A percentile compares a stretch with the other conserved stretches of the same genome.
Evolutionary conservation across 2,113 vertebrate genomes (phyloP).

Genomic region (Rousettus leschenaultii): DNA sequence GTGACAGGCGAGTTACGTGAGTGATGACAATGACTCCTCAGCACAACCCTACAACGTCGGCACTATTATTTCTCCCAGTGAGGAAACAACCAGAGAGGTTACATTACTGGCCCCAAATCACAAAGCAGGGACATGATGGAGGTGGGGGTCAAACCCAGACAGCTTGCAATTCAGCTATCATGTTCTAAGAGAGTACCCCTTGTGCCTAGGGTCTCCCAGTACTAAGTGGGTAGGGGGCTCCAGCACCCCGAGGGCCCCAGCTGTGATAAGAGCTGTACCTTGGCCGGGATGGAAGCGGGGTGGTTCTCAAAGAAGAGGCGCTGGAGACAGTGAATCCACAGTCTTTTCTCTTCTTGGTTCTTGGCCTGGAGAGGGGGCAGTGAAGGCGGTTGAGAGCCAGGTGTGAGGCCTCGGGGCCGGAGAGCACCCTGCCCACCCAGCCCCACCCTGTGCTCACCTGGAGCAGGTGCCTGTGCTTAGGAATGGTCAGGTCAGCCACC

Average conservation of each 20-base stretch:
- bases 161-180: not conserved
- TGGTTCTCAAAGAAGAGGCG: conserved; percentile 93
- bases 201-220: not conserved
- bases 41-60: not conserved
- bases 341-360: conserved; percentile 92
- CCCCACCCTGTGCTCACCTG: conserved; percentile 82
- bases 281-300: conserved; percentile 90
- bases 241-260: not conserved
- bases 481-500: conserved; percentile 90
- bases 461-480: conserved; percentile 90
- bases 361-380: conserved; percentile 80
- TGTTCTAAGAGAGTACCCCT: accelerated
- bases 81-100: not conserved
- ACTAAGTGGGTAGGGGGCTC: not conserved
- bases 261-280: conserved; percentile 78
- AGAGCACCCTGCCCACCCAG: not conserved
- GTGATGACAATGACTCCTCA: not conserved
- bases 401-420: not conserved
- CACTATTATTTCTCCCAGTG: not conserved
- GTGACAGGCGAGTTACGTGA: accelerated
- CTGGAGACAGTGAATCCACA: conserved; percentile 94
- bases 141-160: not conserved
- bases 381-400: not conserved
- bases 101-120: not conserved
- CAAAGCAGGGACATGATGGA: not conserved